These are phyloP conservation scores for Brachionus rotundiformis DNA, from an alignment of 1,140 invertebrate species.

Conservation along the genomic window DNA sequence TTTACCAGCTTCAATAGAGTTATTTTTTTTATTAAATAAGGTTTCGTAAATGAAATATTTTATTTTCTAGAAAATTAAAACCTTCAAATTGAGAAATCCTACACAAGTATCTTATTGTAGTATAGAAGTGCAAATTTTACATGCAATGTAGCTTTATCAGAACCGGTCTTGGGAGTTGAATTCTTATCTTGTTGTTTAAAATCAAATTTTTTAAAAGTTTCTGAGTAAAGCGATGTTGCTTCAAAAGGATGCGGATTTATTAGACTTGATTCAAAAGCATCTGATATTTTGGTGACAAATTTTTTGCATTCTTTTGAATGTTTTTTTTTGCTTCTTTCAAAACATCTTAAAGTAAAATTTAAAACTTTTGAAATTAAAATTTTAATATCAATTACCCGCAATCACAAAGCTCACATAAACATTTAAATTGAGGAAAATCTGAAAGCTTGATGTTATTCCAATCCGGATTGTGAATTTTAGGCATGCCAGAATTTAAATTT, in stretches of 20 bases:
- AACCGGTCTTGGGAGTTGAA: not conserved
- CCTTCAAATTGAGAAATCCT: not conserved
- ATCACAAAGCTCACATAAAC: constrained; percentile 45
- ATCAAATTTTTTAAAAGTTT: constrained; percentile 42
- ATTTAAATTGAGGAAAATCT: constrained; percentile 50
- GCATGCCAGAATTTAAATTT: not conserved
- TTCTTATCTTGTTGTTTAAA: not conserved
- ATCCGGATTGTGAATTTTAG: constrained; percentile 48
- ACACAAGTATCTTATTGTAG: not conserved
- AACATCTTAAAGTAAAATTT: not conserved
- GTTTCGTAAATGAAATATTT: not conserved
- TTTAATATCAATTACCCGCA: constrained; percentile 25
- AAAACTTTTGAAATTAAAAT: not conserved
- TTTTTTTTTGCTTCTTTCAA: constrained; percentile 47
- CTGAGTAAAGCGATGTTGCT: not conserved
- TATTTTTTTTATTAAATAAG: not conserved
- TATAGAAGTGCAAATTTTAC: not conserved
- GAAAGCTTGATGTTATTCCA: constrained; percentile 24
- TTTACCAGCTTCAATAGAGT: not conserved
- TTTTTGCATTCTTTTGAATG: constrained; percentile 47
- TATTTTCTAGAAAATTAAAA: not conserved
- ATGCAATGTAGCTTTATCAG: not conserved
- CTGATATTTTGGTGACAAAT: constrained; percentile 37
- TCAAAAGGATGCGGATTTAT: constrained; percentile 26
- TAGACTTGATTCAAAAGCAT: constrained; percentile 30